Evolutionary conservation across 2,888 invertebrate species (phyloP).

Genomic region (Marasmarcha lunaedactyla): DNA sequence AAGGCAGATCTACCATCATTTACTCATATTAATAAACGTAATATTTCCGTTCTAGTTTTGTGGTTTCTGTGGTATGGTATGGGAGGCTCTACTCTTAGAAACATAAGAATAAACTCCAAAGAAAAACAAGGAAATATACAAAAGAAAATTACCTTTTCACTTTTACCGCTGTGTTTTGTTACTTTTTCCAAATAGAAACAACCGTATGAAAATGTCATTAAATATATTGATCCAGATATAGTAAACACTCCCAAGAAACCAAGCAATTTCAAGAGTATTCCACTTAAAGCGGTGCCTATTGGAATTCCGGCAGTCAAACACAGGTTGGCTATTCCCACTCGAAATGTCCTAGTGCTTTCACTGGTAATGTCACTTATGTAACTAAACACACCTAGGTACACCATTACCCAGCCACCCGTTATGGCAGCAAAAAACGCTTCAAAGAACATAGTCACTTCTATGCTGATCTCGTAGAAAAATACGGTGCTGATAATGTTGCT

Average conservation of each 20-base stretch:
- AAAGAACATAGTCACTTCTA: constrained; percentile 63
- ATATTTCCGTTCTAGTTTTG: too few species aligned
- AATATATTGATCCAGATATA: constrained; percentile 37
- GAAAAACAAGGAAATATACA: too few species aligned
- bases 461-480: constrained; percentile 62
- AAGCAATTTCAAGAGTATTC: constrained; percentile 46
- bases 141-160: constrained; percentile 30
- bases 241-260: constrained; percentile 57
- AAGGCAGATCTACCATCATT: too few species aligned
- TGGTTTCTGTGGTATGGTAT: too few species aligned
- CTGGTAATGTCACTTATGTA: constrained; percentile 72
- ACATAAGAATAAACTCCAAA: too few species aligned
- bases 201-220: constrained; percentile 50
- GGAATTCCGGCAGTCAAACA: constrained; percentile 71
- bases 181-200: constrained; percentile 34
- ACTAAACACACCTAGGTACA: constrained; percentile 70
- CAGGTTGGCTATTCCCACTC: constrained; percentile 72
- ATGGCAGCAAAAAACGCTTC: constrained; percentile 67
- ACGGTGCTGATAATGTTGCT: constrained; percentile 63
- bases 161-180: constrained; percentile 31
- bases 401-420: constrained; percentile 66
- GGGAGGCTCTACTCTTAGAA: background rate
- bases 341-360: constrained; percentile 63
- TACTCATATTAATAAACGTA: too few species aligned
- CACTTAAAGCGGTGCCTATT: constrained; percentile 67